Evolutionary conservation across 2,888 invertebrate species (phyloP).

Genomic region (Rhingia campestris): DNA sequence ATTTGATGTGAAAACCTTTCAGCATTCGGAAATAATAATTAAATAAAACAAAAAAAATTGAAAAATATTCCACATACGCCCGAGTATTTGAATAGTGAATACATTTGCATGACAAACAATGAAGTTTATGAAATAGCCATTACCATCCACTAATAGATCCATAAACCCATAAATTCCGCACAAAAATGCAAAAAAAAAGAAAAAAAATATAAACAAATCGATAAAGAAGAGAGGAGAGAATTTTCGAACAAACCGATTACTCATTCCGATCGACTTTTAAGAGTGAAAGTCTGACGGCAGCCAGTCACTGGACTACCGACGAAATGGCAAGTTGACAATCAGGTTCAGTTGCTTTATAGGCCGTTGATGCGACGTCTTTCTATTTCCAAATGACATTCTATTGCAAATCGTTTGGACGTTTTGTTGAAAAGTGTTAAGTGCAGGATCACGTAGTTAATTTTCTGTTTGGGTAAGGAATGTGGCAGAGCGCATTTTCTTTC

Average conservation of each 20-base stretch:
- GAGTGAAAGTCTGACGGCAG: constrained; percentile 66
- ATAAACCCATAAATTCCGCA: constrained; percentile 8
- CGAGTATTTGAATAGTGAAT: not conserved
- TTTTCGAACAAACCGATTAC: constrained; percentile 34
- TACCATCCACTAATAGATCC: constrained; percentile 9
- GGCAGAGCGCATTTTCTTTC: constrained; percentile 18
- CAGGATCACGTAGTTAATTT: constrained; percentile 35
- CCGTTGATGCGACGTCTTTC: constrained; percentile 1
- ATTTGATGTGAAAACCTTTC: not conserved
- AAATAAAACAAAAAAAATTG: not conserved
- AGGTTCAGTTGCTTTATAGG: constrained; percentile 23
- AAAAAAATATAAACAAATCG: constrained; percentile 11
- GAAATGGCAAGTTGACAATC: constrained; percentile 68
- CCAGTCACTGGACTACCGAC: constrained; percentile 17
- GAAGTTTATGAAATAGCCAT: constrained; percentile 2
- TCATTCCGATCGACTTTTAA: constrained; percentile 49
- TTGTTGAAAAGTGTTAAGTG: constrained; percentile 41
- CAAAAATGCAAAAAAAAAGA: not conserved
- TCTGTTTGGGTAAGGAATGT: constrained; percentile 26
- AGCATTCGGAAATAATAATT: not conserved
- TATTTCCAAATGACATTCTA: constrained; percentile 8
- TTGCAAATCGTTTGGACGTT: constrained; percentile 11
- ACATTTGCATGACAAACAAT: constrained; percentile 1
- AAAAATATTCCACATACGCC: constrained; percentile 21
- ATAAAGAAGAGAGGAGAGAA: not conserved